Evolutionary conservation across 2,797 vertebrate genomes (phyloP).

Genomic region (Momotus momota): DNA sequence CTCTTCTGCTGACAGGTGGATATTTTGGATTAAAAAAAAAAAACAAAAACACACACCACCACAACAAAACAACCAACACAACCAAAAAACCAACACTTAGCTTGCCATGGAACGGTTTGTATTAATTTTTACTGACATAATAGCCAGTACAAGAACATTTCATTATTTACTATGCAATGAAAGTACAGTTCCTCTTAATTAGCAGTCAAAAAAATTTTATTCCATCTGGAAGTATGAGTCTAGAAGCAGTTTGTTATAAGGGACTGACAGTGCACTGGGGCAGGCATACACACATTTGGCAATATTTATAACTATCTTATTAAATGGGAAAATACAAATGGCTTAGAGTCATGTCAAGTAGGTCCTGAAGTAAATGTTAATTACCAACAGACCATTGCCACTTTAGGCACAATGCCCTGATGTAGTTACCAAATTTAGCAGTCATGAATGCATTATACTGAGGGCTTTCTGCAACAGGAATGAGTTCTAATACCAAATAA

Average conservation of each 20-base stretch:
- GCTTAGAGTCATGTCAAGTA: not conserved
- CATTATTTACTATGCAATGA: slow-evolving; percentile 10
- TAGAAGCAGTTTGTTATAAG: slow-evolving; percentile 34
- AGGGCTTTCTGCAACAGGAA: slow-evolving; percentile 17
- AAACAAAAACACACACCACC: too few relatives aligned
- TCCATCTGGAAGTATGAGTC: not conserved
- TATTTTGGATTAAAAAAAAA: not conserved
- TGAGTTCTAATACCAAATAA: slow-evolving; percentile 21
- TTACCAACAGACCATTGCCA: slow-evolving; percentile 21
- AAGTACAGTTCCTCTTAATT: slow-evolving; percentile 48
- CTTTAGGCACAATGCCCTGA: not conserved
- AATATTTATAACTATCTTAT: not conserved
- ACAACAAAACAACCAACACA: too few relatives aligned
- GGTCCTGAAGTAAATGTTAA: slow-evolving; percentile 36
- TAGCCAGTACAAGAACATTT: slow-evolving; percentile 22
- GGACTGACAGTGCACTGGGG: not conserved
- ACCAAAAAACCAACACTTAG: not conserved
- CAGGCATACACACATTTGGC: not conserved
- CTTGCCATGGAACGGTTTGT: not conserved
- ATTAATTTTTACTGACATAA: not conserved
- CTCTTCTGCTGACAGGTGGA: not conserved
- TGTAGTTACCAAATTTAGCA: slow-evolving; percentile 14
- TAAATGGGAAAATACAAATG: slow-evolving; percentile 20
- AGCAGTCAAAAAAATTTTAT: slow-evolving; percentile 1
- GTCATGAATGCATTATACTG: not conserved